A percentile compares a stretch with the other conserved stretches of the same genome.
phyloP scores from a whole-genome alignment of 2,888 invertebrate genomes.

The Polylopha cassiicola region DNA sequence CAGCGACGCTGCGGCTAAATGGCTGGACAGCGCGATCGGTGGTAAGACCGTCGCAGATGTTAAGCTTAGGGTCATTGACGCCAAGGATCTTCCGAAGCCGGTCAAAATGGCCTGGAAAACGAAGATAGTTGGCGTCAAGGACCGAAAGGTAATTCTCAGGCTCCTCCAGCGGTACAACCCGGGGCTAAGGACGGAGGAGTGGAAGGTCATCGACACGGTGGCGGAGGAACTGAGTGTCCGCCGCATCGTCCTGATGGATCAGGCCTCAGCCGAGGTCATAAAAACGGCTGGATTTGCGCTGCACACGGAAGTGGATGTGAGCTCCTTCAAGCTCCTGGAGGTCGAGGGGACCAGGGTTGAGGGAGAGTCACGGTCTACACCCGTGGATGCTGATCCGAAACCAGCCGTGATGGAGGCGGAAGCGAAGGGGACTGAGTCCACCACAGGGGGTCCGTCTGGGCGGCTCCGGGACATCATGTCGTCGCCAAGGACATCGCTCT shows the following conservation, averaged over 20 bases:
- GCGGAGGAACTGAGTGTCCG: neutral
- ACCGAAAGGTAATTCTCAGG: neutral
- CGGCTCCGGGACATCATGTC: too few relatives aligned
- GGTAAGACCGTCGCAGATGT: neutral
- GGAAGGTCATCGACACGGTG: neutral
- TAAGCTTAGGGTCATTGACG: neutral
- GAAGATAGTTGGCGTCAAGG: neutral
- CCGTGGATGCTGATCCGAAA: too few relatives aligned
- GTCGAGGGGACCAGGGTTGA: too few relatives aligned
- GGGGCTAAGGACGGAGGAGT: neutral
- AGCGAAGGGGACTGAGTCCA: too few relatives aligned
- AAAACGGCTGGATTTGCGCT: neutral
- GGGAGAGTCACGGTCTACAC: too few relatives aligned
- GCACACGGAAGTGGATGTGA: constrained; percentile 2
- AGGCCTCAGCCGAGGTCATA: constrained; percentile 1
- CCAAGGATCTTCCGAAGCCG: constrained; percentile 6
- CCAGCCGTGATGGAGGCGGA: too few relatives aligned
- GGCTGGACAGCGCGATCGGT: neutral
- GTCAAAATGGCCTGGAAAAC: constrained; percentile 9
- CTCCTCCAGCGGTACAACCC: constrained; percentile 4
- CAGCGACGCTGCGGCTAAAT: neutral
- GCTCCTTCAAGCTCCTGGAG: constrained; percentile 4
- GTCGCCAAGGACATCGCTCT: too few relatives aligned
- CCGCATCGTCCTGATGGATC: constrained; percentile 2
- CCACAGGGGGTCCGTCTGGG: too few relatives aligned